Conservation (phyloP, 2,888 invertebrate species). For the Zelleria hepariella region DNA sequence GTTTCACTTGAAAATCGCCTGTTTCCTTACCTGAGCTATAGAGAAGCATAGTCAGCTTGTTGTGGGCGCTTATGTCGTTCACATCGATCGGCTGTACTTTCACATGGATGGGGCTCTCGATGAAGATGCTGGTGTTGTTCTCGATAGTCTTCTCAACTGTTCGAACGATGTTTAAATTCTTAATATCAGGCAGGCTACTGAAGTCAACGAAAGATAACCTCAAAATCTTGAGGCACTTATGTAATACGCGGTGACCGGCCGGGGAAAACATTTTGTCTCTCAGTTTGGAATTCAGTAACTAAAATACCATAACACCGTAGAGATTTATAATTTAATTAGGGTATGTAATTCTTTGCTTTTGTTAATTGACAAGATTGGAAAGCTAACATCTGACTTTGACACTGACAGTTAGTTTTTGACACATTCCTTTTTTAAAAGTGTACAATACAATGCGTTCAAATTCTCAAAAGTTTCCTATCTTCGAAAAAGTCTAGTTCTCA, state of each 20-base stretch:
- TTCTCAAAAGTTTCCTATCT: too few relatives aligned
- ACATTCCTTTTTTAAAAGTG: conserved; percentile 27
- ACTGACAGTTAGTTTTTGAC: conserved; percentile 12
- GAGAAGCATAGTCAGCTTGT: conserved; percentile 58
- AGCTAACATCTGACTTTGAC: conserved; percentile 42
- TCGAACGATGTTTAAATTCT: conserved; percentile 56
- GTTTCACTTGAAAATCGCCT: conserved; percentile 62
- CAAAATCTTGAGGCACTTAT: conserved; percentile 65
- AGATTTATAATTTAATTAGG: conserved; percentile 2
- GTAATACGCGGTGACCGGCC: conserved; percentile 46
- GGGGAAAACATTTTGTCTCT: conserved; percentile 46
- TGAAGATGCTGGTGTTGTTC: conserved; percentile 57
- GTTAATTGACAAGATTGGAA: conserved; percentile 12
- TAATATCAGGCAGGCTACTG: conserved; percentile 53
- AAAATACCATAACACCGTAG: conserved; percentile 4
- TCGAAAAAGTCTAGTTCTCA: too few relatives aligned
- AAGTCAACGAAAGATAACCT: conserved; percentile 62
- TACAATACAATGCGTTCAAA: neutral
- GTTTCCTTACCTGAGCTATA: conserved; percentile 59
- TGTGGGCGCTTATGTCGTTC: conserved; percentile 53
- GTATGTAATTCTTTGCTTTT: conserved; percentile 6
- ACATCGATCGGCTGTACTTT: conserved; percentile 62
- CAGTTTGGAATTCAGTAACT: conserved; percentile 6
- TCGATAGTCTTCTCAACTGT: conserved; percentile 65
- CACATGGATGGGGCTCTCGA: conserved; percentile 67